Evolutionary conservation across 2,888 invertebrate species (phyloP).

Genomic region (Leucophenga montana): DNA sequence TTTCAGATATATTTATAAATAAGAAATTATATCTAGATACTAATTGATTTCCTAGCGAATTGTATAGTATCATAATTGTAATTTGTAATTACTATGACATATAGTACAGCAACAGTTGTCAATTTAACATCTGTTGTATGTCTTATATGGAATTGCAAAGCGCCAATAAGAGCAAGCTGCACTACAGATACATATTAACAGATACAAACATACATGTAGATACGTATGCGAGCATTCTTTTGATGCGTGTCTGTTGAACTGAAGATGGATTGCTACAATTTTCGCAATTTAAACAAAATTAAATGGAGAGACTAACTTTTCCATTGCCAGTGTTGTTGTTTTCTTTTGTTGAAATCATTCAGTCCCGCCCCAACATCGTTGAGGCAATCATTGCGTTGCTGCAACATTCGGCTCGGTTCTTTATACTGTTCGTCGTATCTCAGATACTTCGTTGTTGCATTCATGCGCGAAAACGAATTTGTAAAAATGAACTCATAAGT

Average conservation of each 20-base stretch:
- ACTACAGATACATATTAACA: not conserved
- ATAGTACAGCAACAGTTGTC: too few relatives aligned
- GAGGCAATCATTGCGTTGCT: constrained; percentile 42
- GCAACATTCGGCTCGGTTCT: constrained; percentile 29
- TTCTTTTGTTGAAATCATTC: constrained; percentile 33
- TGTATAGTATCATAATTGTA: not conserved
- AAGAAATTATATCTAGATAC: too few relatives aligned
- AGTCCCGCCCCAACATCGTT: constrained; percentile 30
- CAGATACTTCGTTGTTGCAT: constrained; percentile 15
- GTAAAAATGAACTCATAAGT: constrained; percentile 32
- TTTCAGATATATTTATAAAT: too few relatives aligned
- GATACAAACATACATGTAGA: not conserved
- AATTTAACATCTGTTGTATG: not conserved
- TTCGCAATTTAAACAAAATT: constrained; percentile 29
- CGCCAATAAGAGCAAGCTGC: constrained; percentile 15
- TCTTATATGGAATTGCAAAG: not conserved
- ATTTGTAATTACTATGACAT: not conserved
- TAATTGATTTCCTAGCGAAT: not conserved
- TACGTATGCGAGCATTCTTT: not conserved
- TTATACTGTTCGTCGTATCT: not conserved
- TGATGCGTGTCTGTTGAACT: not conserved
- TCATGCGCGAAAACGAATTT: not conserved
- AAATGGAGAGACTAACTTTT: constrained; percentile 52
- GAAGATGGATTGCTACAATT: constrained; percentile 23
- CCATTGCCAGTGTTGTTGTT: constrained; percentile 25